Percentiles rank a stretch among this genome's conserved stretches.
Evolutionary conservation across 2,797 vertebrate species (phyloP).

Genomic region (Tinamus major): DNA sequence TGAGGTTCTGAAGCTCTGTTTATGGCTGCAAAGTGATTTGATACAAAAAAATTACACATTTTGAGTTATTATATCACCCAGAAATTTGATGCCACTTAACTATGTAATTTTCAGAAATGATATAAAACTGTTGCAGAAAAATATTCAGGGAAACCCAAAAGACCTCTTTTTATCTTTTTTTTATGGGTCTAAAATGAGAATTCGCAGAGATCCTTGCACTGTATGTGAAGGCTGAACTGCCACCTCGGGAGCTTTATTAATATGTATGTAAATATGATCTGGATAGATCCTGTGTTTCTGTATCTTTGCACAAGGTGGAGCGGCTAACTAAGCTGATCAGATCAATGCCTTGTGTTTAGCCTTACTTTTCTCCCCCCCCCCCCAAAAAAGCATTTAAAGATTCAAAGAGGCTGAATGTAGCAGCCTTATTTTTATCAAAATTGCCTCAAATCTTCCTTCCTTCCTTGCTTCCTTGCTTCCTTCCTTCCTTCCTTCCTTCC

Average conservation of each 20-base stretch:
- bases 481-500: not conserved
- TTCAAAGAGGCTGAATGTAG: conserved; percentile 24
- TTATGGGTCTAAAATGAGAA: conserved; percentile 67
- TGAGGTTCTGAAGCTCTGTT: conserved; percentile 58
- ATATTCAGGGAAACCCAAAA: conserved; percentile 59
- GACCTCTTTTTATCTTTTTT: conserved; percentile 69
- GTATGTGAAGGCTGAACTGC: conserved; percentile 56
- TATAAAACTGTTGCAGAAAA: conserved; percentile 65
- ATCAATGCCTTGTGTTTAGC: conserved; percentile 17
- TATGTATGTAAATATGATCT: conserved; percentile 55
- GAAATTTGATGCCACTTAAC: conserved; percentile 75
- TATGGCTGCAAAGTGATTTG: conserved; percentile 61
- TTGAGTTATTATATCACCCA: conserved; percentile 55
- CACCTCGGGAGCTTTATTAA: conserved; percentile 61
- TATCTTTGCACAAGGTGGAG: conserved; percentile 64
- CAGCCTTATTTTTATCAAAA: conserved; percentile 26
- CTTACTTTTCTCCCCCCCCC: not conserved
- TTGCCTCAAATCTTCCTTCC: not conserved
- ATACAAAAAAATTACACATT: conserved; percentile 39
- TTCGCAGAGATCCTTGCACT: conserved; percentile 49
- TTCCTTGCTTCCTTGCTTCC: not conserved
- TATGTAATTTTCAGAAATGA: conserved; percentile 72
- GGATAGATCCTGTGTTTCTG: conserved; percentile 28
- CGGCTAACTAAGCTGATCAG: conserved; percentile 33
- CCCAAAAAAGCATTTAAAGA: not conserved